Evolutionary conservation across 2,888 invertebrate species (phyloP).

Genomic region (Norana najaformis): DNA sequence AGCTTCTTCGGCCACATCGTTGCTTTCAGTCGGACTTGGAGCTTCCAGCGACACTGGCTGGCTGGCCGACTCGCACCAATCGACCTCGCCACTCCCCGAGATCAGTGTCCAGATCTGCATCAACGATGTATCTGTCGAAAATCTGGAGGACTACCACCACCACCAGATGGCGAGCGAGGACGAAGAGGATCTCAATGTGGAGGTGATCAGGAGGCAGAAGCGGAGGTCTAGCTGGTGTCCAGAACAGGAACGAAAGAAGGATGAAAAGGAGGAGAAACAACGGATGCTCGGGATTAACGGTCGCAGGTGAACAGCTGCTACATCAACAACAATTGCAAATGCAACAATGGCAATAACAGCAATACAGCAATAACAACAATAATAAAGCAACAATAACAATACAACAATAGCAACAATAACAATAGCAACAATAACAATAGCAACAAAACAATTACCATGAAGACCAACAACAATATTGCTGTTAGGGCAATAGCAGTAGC

Average conservation of each 20-base stretch:
- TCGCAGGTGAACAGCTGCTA: slow-evolving; percentile 40
- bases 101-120: slow-evolving; percentile 52
- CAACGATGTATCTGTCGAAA: slow-evolving; percentile 56
- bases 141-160: slow-evolving; percentile 45
- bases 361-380: not conserved
- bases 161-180: slow-evolving; percentile 42
- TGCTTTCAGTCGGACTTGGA: not conserved
- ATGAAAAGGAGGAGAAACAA: slow-evolving; percentile 46
- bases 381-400: too few relatives aligned
- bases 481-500: not conserved
- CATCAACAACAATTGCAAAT: slow-evolving; percentile 3
- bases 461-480: not conserved
- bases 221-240: slow-evolving; percentile 53
- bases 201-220: slow-evolving; percentile 39
- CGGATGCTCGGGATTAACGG: slow-evolving; percentile 43
- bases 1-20: not conserved
- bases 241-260: slow-evolving; percentile 46
- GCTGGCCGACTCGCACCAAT: not conserved
- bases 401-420: not conserved
- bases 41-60: not conserved
- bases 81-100: slow-evolving; percentile 33
- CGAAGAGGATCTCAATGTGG: slow-evolving; percentile 40
- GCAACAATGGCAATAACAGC: not conserved
- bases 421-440: not conserved
- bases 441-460: too few relatives aligned